These are phyloP conservation scores for Hydropsyche betteni DNA, from an alignment of 2,888 invertebrate species.

Conservation along the genomic window DNA sequence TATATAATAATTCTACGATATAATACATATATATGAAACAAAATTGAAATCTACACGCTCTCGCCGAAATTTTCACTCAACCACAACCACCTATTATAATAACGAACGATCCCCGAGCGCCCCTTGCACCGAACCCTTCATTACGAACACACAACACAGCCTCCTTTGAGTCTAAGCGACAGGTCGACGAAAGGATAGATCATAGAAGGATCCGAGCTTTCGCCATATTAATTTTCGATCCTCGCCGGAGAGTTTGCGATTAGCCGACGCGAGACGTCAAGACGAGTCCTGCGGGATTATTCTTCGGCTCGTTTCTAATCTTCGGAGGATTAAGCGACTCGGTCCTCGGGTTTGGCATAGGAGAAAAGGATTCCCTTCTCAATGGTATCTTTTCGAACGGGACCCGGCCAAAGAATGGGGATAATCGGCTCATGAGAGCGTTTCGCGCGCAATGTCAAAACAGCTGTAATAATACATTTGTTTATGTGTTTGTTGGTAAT, in stretches of 20 bases:
- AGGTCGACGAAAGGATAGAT: no score
- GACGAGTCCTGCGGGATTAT: conserved; percentile 18
- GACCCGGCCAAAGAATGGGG: neutral
- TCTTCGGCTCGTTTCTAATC: conserved; percentile 3
- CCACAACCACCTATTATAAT: no score
- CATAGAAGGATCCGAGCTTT: neutral
- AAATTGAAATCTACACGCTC: no score
- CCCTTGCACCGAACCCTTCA: no score
- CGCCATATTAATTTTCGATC: conserved; percentile 9
- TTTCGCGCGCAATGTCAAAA: no score
- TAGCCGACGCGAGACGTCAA: neutral
- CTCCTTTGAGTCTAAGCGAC: no score
- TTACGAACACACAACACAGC: no score
- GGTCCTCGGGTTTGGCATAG: neutral
- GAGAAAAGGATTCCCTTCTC: neutral
- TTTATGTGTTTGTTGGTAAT: neutral
- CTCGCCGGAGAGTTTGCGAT: neutral
- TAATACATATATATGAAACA: no score
- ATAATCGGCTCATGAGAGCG: conserved; percentile 13
- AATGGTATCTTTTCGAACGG: conserved; percentile 6
- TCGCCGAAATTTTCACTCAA: no score
- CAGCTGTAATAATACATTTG: neutral
- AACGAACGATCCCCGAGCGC: no score
- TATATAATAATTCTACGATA: no score
- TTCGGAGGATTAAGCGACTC: conserved; percentile 6